These are phyloP conservation scores for Drosophila parabipectinata DNA, from an alignment of 1,140 invertebrate species.

Conservation along the genomic window DNA sequence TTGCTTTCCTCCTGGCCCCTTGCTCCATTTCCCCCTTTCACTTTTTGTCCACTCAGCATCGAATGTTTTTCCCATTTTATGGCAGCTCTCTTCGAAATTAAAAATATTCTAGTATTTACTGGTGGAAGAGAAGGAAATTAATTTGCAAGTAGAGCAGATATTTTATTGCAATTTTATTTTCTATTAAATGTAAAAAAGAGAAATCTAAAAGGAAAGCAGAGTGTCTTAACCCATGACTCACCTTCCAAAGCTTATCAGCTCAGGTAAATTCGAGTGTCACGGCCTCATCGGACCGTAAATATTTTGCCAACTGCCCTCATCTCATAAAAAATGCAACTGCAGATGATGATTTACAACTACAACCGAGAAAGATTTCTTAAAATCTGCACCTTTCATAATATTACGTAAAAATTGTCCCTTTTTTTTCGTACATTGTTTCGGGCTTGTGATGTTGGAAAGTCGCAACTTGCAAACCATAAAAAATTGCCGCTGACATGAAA, in stretches of 20 bases:
- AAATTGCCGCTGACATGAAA: constrained; percentile 62
- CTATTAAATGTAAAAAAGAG: background rate
- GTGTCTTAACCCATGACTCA: constrained; percentile 11
- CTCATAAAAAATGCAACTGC: constrained; percentile 47
- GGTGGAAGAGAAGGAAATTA: constrained; percentile 4
- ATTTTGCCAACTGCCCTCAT: constrained; percentile 51
- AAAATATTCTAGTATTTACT: constrained; percentile 1
- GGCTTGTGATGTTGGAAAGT: constrained; percentile 39
- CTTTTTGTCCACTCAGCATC: constrained; percentile 11
- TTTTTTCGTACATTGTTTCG: constrained; percentile 17
- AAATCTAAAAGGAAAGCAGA: background rate
- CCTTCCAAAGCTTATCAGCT: constrained; percentile 3
- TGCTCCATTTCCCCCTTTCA: background rate
- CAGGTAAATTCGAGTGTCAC: constrained; percentile 32
- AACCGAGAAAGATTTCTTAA: constrained; percentile 30
- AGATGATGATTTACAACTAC: constrained; percentile 72
- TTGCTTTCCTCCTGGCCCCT: constrained; percentile 20
- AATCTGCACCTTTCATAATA: constrained; percentile 77
- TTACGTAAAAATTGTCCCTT: constrained; percentile 73
- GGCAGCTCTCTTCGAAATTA: constrained; percentile 27
- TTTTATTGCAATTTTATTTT: background rate
- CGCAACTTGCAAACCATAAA: constrained; percentile 74
- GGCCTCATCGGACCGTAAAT: constrained; percentile 27
- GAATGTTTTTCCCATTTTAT: constrained; percentile 50
- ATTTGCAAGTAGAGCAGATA: constrained; percentile 1